A percentile compares a stretch with the other conserved stretches of the same genome.
Evolutionary conservation across 1,140 invertebrate species (phyloP).

Genomic region (Pseudomyrmex gracilis): DNA sequence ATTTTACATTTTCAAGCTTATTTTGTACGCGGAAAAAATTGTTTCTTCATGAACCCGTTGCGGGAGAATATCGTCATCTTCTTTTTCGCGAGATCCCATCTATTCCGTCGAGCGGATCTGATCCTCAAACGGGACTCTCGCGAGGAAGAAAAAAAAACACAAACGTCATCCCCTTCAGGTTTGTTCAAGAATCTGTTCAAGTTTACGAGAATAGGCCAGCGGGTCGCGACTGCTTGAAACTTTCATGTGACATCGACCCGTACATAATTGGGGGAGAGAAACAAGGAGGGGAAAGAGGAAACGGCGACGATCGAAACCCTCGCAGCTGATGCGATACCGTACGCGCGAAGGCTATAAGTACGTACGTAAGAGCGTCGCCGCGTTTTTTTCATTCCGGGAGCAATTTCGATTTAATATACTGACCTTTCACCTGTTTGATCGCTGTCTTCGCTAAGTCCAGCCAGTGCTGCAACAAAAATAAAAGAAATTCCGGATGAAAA

Average conservation of each 20-base stretch:
- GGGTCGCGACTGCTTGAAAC: constrained; percentile 70
- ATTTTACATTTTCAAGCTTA: not conserved
- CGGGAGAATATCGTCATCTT: not conserved
- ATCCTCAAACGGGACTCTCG: not conserved
- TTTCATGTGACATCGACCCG: constrained; percentile 77
- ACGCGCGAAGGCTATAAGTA: not conserved
- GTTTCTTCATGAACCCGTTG: too few species aligned
- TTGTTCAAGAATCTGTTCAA: constrained; percentile 19
- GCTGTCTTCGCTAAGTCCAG: constrained; percentile 97
- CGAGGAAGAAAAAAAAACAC: too few species aligned
- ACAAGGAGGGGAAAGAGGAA: constrained; percentile 44
- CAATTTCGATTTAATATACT: constrained; percentile 70
- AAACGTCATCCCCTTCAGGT: not conserved
- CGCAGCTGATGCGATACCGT: constrained; percentile 24
- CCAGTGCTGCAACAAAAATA: constrained; percentile 94
- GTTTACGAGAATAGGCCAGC: constrained; percentile 57
- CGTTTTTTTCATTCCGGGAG: too few species aligned
- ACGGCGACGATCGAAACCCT: constrained; percentile 59
- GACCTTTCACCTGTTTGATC: constrained; percentile 97
- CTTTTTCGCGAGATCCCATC: not conserved
- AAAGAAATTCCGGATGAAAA: not conserved
- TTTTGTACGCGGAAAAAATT: not conserved
- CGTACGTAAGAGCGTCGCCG: too few species aligned
- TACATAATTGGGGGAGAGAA: constrained; percentile 57
- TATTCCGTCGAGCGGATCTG: not conserved